A percentile compares a stretch with the other conserved stretches of the same genome.
Conservation (phyloP, 2,888 invertebrate genomes). For the Thumatha senex region DNA sequence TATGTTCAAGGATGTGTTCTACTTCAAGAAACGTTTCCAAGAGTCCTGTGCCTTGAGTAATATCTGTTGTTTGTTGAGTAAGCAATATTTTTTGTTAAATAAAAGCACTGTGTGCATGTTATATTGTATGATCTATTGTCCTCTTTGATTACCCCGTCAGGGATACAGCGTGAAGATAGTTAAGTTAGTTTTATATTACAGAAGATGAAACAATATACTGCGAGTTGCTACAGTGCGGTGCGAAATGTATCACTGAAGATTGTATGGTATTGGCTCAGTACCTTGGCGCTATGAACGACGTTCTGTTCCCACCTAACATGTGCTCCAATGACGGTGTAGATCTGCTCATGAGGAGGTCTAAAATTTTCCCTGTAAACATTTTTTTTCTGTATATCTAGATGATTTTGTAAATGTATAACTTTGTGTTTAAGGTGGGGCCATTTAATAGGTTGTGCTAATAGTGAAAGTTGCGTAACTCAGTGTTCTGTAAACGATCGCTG, state of each 20-base stretch:
- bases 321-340: conserved; percentile 85
- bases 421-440: neutral
- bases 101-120: too few relatives aligned
- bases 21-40: conserved; percentile 80
- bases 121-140: too few relatives aligned
- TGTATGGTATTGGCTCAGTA: conserved; percentile 85
- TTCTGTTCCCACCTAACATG: conserved; percentile 85
- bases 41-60: conserved; percentile 71
- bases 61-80: conserved; percentile 73
- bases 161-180: too few relatives aligned
- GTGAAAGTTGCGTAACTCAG: too few relatives aligned
- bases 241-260: conserved; percentile 48
- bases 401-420: neutral
- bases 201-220: conserved; percentile 85
- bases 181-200: conserved; percentile 53
- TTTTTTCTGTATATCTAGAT: conserved; percentile 10
- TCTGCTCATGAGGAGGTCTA: conserved; percentile 86
- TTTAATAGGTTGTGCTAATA: neutral
- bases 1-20: conserved; percentile 87
- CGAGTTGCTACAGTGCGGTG: conserved; percentile 86
- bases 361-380: conserved; percentile 85
- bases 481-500: too few relatives aligned
- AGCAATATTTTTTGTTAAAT: conserved; percentile 29
- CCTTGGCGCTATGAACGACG: conserved; percentile 84
- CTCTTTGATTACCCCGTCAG: too few relatives aligned